Base-by-base conservation (phyloP, 2,797 vertebrate genomes). In the Coendou prehensilis region DNA sequence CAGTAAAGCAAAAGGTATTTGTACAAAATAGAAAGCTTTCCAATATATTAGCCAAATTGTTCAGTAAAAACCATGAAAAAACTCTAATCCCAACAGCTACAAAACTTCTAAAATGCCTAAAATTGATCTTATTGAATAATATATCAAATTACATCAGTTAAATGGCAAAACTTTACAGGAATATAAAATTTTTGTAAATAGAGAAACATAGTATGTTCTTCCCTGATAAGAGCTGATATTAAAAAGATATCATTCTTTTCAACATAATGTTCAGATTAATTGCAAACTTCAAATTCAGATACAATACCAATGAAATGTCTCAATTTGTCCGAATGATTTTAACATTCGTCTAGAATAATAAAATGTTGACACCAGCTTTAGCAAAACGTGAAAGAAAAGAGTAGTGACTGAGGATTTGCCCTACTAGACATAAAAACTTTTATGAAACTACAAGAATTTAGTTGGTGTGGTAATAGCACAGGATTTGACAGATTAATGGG, bases 401-500 rank as follows among this genome's bases (percentile, higher is more conserved):
- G 75, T 79, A 88, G 91, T 75, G 37, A 94, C 79, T 93, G 41
- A 88, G 28, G 11, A 85, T 56, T 91, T 95, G 67, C 30, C 64
- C 64, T 94, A 91, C 85, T 61, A 75, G 63, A 89, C 57, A 96
- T 85, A 94, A 97, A 97, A 97, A 96, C 56, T 94, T 96, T 96
- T 76, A 97, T 92, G 93, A 88, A 94, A 94, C 84, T 93, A 85
- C 11, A 96, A 79, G 96, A 93, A 96, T 94, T 97, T 92, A 96
- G 54, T 87, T 87, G 64, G 71, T 79, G 7, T 82, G 33, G 30
- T 95, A 97, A 95, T 59, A 84, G 63, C 83, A 84, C 30, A 61
- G n/a, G 52, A 75, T 63, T 89, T 96, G 97, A 94, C 87, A 96
- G 93, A 94, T 96, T 97, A 95, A 97, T 97, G 69, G 69, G 47